phyloP scores from a whole-genome alignment of 2,888 invertebrate species.

The Drosophila quasianomalipes region DNA sequence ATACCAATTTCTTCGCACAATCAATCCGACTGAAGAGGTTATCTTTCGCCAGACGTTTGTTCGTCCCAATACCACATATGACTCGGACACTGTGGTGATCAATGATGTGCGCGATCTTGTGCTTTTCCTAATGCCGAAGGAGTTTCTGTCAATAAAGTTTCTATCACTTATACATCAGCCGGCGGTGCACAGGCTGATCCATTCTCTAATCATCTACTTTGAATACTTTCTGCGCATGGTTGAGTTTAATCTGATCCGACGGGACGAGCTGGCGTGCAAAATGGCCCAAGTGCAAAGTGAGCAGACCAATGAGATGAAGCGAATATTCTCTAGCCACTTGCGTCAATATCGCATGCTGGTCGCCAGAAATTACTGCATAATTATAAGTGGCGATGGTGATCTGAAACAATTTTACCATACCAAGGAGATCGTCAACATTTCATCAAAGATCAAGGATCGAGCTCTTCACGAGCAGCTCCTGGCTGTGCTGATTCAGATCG shows the following conservation, averaged over 20 bases:
- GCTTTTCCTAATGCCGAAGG: constrained; percentile 24
- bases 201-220: constrained; percentile 82
- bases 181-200: constrained; percentile 57
- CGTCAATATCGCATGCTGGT: constrained; percentile 80
- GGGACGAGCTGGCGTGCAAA: constrained; percentile 77
- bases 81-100: constrained; percentile 13
- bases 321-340: constrained; percentile 75
- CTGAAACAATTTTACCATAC: constrained; percentile 24
- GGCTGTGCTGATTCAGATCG: constrained; percentile 70
- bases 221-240: constrained; percentile 82
- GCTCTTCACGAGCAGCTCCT: constrained; percentile 22
- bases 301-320: constrained; percentile 76
- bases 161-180: constrained; percentile 11
- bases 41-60: constrained; percentile 16
- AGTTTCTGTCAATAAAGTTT: constrained; percentile 9
- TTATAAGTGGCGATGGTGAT: constrained; percentile 14
- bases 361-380: constrained; percentile 62
- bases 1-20: constrained; percentile 19
- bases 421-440: constrained; percentile 14
- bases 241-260: constrained; percentile 80
- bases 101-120: constrained; percentile 26
- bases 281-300: constrained; percentile 76
- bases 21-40: constrained; percentile 26
- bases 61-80: not conserved
- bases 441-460: constrained; percentile 22